A percentile compares a stretch with the other conserved stretches of the same genome.
Evolutionary conservation across 2,113 vertebrate genomes (phyloP).

Genomic region (Phocoena phocoena): DNA sequence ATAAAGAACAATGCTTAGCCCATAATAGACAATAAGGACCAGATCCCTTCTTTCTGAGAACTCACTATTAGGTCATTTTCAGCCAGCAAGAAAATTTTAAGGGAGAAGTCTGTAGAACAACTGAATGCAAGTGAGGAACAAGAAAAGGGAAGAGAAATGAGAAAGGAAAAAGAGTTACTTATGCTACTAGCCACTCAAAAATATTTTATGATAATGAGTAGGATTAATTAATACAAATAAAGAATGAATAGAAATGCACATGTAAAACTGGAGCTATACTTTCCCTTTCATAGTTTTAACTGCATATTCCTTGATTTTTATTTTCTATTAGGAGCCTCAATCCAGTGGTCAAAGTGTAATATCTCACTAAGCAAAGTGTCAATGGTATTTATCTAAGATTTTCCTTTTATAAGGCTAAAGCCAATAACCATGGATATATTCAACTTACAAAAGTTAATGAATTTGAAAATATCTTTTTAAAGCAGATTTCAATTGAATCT

Average conservation of each 20-base stretch:
- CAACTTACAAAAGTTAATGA: not conserved
- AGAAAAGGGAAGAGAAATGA: not conserved
- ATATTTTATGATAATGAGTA: not conserved
- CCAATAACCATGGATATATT: not conserved
- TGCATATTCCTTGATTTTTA: not conserved
- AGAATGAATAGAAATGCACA: not conserved
- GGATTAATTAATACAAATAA: not conserved
- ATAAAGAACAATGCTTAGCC: not conserved
- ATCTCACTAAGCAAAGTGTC: not conserved
- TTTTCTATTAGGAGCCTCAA: not conserved
- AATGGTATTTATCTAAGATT: not conserved
- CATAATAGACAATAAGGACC: not conserved
- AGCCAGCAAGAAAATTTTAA: not conserved
- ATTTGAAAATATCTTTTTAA: not conserved
- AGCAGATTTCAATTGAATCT: not conserved
- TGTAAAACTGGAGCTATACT: not conserved
- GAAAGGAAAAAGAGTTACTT: not conserved
- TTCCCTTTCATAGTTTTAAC: not conserved
- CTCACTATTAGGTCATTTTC: not conserved
- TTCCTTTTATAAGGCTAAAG: not conserved
- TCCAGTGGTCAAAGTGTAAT: not conserved
- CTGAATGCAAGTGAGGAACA: not conserved
- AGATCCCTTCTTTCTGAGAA: not conserved
- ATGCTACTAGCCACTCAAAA: not conserved
- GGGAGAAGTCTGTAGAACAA: not conserved